Evolutionary conservation across 2,113 vertebrate species (phyloP).

Genomic region (Apaloderma vittatum): DNA sequence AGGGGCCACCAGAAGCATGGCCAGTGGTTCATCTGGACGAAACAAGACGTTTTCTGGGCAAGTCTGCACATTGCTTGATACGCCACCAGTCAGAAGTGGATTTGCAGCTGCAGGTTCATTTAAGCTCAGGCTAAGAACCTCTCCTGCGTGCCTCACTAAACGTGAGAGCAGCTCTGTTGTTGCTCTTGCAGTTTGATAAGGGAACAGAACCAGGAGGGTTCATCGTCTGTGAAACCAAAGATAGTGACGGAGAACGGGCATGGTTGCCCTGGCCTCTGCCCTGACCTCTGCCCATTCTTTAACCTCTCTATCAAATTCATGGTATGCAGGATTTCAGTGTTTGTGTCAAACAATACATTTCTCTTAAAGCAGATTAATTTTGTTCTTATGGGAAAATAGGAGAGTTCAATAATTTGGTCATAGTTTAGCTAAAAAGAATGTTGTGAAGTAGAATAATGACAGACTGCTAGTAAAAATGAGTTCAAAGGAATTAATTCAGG

Average conservation of each 20-base stretch:
- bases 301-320: neutral
- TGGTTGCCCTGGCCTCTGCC: neutral
- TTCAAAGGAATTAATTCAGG: neutral
- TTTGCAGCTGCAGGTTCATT: neutral
- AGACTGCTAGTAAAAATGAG: neutral
- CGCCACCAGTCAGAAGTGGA: too few species aligned
- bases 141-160: rapidly evolving
- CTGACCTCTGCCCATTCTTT: neutral
- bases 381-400: neutral
- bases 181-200: neutral
- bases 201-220: too few species aligned
- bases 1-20: too few species aligned
- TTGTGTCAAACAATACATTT: neutral
- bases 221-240: neutral
- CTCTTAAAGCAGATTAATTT: neutral
- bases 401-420: neutral
- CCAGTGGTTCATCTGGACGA: rapidly evolving
- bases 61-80: neutral
- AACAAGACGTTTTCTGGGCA: neutral
- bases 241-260: rapidly evolving
- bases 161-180: neutral
- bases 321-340: too few species aligned
- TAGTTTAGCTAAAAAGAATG: neutral
- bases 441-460: neutral
- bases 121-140: neutral